Percentiles rank a stretch among this genome's conserved stretches.
Evolutionary conservation across 2,888 invertebrate genomes (phyloP).

Genomic region (Camptogramma bilineatum): DNA sequence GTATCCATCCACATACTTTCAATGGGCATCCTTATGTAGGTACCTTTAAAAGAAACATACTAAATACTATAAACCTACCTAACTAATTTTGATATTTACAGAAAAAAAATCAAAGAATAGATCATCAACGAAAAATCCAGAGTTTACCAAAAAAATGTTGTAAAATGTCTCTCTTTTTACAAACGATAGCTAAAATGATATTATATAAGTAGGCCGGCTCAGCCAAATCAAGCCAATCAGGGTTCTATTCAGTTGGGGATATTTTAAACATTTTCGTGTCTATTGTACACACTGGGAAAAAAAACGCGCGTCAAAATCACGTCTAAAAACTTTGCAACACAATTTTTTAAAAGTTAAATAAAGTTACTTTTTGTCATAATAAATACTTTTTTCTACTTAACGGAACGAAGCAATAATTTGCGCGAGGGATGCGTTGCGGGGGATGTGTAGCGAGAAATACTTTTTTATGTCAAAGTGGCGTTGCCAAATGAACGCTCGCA

Average conservation of each 20-base stretch:
- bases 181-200: conserved; percentile 36
- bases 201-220: conserved; percentile 37
- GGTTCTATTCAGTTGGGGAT: conserved; percentile 40
- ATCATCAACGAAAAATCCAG: conserved; percentile 16
- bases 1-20: too few relatives aligned
- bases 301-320: conserved; percentile 15
- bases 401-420: too few relatives aligned
- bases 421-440: too few relatives aligned
- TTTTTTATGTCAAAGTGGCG: too few relatives aligned
- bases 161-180: conserved; percentile 3
- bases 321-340: not conserved
- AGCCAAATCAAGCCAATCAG: conserved; percentile 44
- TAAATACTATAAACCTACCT: too few relatives aligned
- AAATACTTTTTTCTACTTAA: too few relatives aligned
- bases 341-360: not conserved
- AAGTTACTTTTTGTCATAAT: too few relatives aligned
- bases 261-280: conserved; percentile 41
- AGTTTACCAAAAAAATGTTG: not conserved
- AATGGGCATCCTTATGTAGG: too few relatives aligned
- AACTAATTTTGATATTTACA: too few relatives aligned
- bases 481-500: too few relatives aligned
- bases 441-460: too few relatives aligned
- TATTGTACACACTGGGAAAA: conserved; percentile 33
- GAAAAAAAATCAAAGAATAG: not conserved
- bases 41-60: too few relatives aligned